Base-by-base conservation (phyloP, 2,797 vertebrate species). In the Anomalospiza imberbis region DNA sequence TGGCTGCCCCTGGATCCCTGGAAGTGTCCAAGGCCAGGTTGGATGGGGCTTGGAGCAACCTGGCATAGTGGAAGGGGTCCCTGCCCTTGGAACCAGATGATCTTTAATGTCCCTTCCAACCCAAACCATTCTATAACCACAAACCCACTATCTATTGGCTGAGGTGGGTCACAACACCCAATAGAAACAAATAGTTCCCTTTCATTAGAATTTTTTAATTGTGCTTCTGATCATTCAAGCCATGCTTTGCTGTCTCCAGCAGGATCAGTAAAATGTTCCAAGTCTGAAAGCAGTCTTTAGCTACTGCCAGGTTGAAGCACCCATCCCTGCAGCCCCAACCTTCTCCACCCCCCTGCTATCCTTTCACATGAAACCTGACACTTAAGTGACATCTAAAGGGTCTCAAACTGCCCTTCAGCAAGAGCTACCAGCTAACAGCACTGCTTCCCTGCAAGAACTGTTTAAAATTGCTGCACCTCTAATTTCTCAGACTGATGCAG, bases 21-120 rank as follows among this genome's bases (percentile, higher is more conserved):
- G 18, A 12, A 48, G 26, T 42, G 53, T 15, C 9, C 80, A 20
- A 47, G 45, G 58, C 9, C 51, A 60, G 38, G 34, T 0, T 53
- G 45, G 50, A 51, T 1, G 0, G 2, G 28, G 20, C 29, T 76
- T 26, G 29, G 58, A 58, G 25, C 58, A 84, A 0, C 21, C 34
- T 77, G n/a, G 21, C 7, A 2, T 0, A 15, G 22, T 6, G 40
- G 26, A 36, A 72, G 21, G 7, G 42, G 53, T 19, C 88, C n/a
- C 66, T 58, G n/a, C 4, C 15, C 31, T 17, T 28, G 26, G 40
- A 78, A 78, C 34, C 36, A 16, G 51, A 58, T 22, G 6, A 70
- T 40, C 14, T 45, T 72, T 28, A 20, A 32, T 5, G n/a, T 28
- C 19, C 51, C 58, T 58, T 84, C 51, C 73, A 71, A 47, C 14